These are phyloP conservation scores for Garra rufa DNA, from an alignment of 2,113 vertebrate species.

Conservation along the genomic window DNA sequence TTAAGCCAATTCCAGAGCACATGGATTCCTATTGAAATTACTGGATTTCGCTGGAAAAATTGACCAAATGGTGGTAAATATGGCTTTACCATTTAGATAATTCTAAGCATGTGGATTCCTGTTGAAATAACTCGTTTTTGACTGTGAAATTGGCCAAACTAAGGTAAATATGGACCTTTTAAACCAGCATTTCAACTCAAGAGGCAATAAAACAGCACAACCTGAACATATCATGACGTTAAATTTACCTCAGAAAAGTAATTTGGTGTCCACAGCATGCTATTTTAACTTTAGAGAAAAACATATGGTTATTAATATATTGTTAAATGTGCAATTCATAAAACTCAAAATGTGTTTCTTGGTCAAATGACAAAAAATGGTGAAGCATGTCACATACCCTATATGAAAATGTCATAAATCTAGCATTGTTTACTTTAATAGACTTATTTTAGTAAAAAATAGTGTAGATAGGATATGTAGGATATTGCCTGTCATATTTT, in stretches of 20 bases:
- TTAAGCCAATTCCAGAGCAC: too few species aligned
- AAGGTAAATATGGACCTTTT: too few species aligned
- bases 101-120: too few species aligned
- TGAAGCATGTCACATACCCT: not conserved
- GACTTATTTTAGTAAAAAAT: too few species aligned
- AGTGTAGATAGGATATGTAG: too few species aligned
- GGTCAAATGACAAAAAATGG: not conserved
- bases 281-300: not conserved
- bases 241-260: not conserved
- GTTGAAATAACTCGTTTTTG: too few species aligned
- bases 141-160: too few species aligned
- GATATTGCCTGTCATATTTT: slow-evolving; percentile 26
- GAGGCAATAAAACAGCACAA: not conserved
- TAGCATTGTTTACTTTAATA: too few species aligned
- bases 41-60: too few species aligned
- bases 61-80: not conserved
- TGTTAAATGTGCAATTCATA: not conserved
- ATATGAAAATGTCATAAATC: not conserved
- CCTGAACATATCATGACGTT: not conserved
- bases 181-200: too few species aligned
- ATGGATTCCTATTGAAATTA: too few species aligned
- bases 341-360: not conserved
- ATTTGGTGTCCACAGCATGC: not conserved
- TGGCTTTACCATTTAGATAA: not conserved
- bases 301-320: not conserved